phyloP scores from a whole-genome alignment of 1,140 invertebrate species.

The Dendroctonus valens region DNA sequence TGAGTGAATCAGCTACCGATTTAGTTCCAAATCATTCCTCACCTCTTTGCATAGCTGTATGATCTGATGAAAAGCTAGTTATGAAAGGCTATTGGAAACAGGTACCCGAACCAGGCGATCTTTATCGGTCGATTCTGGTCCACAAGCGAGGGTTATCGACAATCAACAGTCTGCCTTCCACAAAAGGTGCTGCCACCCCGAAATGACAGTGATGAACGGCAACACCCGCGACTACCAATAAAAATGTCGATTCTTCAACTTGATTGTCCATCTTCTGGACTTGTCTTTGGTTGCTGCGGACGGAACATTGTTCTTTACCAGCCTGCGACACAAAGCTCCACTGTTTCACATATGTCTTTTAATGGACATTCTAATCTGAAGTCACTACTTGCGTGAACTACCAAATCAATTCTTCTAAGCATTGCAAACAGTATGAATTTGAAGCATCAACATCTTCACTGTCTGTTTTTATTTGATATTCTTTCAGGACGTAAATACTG shows the following conservation, averaged over 20 bases:
- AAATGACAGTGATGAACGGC: slow-evolving; percentile 31
- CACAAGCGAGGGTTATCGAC: slow-evolving; percentile 28
- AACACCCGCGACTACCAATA: slow-evolving; percentile 28
- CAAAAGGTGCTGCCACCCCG: slow-evolving; percentile 34
- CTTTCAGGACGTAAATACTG: too few species aligned
- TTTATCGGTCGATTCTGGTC: slow-evolving; percentile 27
- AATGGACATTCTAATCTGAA: slow-evolving; percentile 8
- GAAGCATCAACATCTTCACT: too few species aligned
- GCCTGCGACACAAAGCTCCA: slow-evolving; percentile 5
- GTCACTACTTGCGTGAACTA: not conserved
- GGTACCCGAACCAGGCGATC: slow-evolving; percentile 12
- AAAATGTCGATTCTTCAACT: slow-evolving; percentile 28
- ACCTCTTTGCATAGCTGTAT: too few species aligned
- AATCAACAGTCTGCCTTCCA: slow-evolving; percentile 28
- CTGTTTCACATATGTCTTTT: slow-evolving; percentile 18
- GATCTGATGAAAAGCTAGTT: not conserved
- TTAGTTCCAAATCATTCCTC: too few species aligned
- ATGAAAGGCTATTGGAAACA: slow-evolving; percentile 15
- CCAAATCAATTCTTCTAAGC: not conserved
- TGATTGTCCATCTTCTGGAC: slow-evolving; percentile 16
- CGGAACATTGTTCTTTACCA: slow-evolving; percentile 19
- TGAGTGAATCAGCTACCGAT: too few species aligned
- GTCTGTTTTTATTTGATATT: too few species aligned
- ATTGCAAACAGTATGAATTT: not conserved
- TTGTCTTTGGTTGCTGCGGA: slow-evolving; percentile 6